Evolutionary conservation across 2,797 vertebrate species (phyloP).

Genomic region (Helarctos malayanus): DNA sequence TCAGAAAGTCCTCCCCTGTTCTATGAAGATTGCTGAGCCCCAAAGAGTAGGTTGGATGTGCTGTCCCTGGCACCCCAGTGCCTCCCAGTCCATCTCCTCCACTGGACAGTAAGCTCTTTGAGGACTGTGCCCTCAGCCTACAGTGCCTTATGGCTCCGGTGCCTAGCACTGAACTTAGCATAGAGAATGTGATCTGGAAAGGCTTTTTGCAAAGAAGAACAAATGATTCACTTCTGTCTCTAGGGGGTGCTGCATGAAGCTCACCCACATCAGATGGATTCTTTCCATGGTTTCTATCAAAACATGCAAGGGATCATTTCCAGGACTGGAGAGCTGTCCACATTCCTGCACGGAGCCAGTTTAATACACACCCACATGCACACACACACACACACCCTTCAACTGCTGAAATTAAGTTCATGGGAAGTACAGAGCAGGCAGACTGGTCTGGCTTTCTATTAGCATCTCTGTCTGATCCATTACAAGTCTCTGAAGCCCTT

Average conservation of each 20-base stretch:
- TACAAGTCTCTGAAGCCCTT: background rate
- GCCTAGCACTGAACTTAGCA: background rate
- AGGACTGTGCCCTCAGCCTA: background rate
- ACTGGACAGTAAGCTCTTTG: background rate
- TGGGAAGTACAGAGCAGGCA: background rate
- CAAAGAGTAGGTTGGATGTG: background rate
- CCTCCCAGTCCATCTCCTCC: too few relatives aligned
- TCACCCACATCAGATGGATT: background rate
- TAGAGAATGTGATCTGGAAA: background rate
- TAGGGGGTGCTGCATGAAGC: background rate
- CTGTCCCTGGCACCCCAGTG: background rate
- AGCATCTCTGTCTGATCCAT: background rate
- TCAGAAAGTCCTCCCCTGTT: background rate
- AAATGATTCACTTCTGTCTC: background rate
- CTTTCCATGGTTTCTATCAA: background rate
- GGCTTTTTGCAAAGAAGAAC: background rate
- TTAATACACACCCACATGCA: background rate
- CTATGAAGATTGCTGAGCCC: background rate
- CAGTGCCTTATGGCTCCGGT: background rate
- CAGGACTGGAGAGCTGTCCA: background rate
- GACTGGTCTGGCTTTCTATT: background rate
- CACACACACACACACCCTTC: background rate
- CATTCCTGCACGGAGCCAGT: background rate
- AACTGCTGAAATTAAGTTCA: background rate
- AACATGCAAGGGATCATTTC: background rate